Evolutionary conservation across 2,113 vertebrate genomes (phyloP).

Genomic region (Paedocypris sp.): DNA sequence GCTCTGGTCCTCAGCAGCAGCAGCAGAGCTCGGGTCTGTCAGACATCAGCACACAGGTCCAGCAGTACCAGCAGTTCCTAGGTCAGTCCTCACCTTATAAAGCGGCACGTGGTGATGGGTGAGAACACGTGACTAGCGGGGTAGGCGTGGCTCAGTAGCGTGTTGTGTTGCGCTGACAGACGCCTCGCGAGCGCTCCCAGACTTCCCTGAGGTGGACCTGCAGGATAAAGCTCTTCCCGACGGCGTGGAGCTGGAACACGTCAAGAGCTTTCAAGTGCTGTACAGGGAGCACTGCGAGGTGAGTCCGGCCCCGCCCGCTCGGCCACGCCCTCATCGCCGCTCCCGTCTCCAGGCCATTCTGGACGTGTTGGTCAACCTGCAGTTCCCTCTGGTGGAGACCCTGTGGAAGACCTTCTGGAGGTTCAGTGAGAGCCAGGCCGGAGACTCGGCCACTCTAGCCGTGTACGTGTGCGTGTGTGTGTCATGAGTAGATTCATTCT

Average conservation of each 20-base stretch:
- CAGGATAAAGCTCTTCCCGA: conserved; percentile 77
- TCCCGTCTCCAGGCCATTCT: conserved; percentile 77
- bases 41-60: conserved; percentile 86
- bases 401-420: conserved; percentile 93
- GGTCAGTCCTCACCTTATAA: conserved; percentile 52
- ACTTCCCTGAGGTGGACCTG: conserved; percentile 79
- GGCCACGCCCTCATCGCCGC: too few relatives aligned
- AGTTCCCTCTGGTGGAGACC: conserved; percentile 87
- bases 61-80: conserved; percentile 89
- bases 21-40: conserved; percentile 68
- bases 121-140: too few relatives aligned
- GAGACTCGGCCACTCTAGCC: conserved; percentile 61
- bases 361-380: conserved; percentile 88
- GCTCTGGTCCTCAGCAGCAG: conserved; percentile 63
- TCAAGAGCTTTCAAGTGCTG: conserved; percentile 84
- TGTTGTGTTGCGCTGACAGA: too few relatives aligned
- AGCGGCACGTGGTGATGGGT: too few relatives aligned
- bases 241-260: conserved; percentile 71
- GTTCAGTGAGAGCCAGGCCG: conserved; percentile 73
- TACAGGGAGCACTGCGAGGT: conserved; percentile 94
- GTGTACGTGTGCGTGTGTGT: conserved; percentile 69
- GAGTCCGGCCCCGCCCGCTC: conserved; percentile 4
- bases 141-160: too few relatives aligned
- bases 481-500: too few relatives aligned
- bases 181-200: conserved; percentile 76